Evolutionary conservation across 2,888 invertebrate species (phyloP).

Genomic region (Nesidiocoris tenuis): DNA sequence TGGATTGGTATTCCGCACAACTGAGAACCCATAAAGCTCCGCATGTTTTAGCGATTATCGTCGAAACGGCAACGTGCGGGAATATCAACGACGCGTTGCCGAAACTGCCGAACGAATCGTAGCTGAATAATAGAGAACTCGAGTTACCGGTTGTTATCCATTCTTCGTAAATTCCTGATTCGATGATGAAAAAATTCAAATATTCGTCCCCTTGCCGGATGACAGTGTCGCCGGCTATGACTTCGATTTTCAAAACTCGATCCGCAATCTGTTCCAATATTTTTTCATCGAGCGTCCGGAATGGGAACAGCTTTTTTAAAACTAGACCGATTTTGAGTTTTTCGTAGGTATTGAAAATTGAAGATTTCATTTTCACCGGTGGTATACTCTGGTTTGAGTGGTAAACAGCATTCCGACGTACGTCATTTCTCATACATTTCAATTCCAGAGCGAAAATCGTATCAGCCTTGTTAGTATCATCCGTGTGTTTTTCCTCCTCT

Average conservation of each 20-base stretch:
- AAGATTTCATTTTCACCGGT: neutral
- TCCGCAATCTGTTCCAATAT: neutral
- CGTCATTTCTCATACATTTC: neutral
- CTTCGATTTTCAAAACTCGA: neutral
- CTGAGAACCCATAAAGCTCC: conserved; percentile 99
- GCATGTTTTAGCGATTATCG: conserved; percentile 76
- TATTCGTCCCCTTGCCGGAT: conserved; percentile 21
- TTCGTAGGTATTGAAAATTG: neutral
- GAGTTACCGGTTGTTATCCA: neutral
- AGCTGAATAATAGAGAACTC: conserved; percentile 2
- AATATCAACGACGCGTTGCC: conserved; percentile 1
- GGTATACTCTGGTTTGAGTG: neutral
- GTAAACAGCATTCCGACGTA: neutral
- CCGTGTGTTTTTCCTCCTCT: neutral
- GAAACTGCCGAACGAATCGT: conserved; percentile 19
- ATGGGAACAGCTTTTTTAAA: conserved; percentile 18
- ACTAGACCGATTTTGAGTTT: conserved; percentile 4
- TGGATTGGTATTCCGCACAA: conserved; percentile 92
- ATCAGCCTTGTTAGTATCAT: neutral
- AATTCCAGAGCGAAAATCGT: neutral
- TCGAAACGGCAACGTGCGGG: conserved; percentile 66
- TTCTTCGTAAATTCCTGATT: conserved; percentile 25
- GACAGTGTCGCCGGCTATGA: conserved; percentile 12
- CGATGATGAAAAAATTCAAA: conserved; percentile 18
- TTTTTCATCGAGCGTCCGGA: neutral